Conservation (phyloP, 2,797 vertebrate species). For the Remorina albescens region DNA sequence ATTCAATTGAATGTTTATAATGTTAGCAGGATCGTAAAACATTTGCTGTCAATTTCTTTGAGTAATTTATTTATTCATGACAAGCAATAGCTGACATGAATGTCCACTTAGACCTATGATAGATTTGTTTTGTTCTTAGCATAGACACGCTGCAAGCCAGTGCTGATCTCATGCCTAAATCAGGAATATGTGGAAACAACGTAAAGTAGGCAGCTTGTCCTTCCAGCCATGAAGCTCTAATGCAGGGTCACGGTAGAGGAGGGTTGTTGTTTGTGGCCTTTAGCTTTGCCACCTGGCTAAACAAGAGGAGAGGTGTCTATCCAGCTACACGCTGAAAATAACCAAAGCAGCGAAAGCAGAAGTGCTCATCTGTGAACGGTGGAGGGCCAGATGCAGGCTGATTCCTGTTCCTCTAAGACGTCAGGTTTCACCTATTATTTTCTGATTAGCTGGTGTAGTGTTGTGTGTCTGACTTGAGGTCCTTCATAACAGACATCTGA, state of each 20-base stretch:
- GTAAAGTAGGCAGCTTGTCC: slow-evolving; percentile 66
- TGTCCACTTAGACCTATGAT: not conserved
- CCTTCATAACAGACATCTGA: not conserved
- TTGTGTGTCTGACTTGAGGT: not conserved
- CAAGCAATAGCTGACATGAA: not conserved
- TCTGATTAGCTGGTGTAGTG: not conserved
- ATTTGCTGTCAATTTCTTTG: not conserved
- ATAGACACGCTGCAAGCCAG: not conserved
- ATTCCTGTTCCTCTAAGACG: slow-evolving; percentile 1
- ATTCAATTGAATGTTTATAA: not conserved
- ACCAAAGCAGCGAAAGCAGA: slow-evolving; percentile 29
- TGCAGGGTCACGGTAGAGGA: slow-evolving; percentile 51
- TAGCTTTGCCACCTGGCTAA: slow-evolving; percentile 74
- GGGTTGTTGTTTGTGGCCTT: slow-evolving; percentile 62
- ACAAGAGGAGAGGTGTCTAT: slow-evolving; percentile 25
- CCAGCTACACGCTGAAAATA: slow-evolving; percentile 35
- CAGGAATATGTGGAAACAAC: slow-evolving; percentile 66
- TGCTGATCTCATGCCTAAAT: slow-evolving; percentile 22
- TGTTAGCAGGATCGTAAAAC: not conserved
- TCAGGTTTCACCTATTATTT: not conserved
- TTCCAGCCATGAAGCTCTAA: slow-evolving; percentile 40
- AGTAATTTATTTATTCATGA: not conserved
- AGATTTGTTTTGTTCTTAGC: not conserved
- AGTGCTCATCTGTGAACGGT: not conserved
- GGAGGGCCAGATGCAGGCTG: not conserved